A percentile compares a stretch with the other conserved stretches of the same genome.
Evolutionary conservation across 1,140 invertebrate species (phyloP).

Genomic region (Drosophila eugracilis): DNA sequence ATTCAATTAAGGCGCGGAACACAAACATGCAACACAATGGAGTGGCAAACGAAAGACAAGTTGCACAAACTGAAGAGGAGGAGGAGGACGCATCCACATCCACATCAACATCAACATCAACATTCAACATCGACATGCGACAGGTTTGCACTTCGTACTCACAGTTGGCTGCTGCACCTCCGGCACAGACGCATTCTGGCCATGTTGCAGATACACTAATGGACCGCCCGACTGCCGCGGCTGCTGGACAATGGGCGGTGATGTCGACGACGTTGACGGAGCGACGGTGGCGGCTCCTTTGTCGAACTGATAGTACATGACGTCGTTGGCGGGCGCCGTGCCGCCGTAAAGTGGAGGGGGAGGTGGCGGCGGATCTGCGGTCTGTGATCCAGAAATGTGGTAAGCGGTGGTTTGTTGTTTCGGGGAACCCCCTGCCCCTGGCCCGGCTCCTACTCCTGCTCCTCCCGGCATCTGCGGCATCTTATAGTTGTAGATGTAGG

Average conservation of each 20-base stretch:
- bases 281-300: constrained; percentile 62
- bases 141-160: constrained; percentile 75
- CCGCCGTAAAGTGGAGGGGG: constrained; percentile 71
- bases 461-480: constrained; percentile 78
- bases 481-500: constrained; percentile 83
- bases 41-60: constrained; percentile 37
- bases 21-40: constrained; percentile 45
- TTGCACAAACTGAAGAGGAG: constrained; percentile 31
- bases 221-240: constrained; percentile 72
- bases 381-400: constrained; percentile 81
- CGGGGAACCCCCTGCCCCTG: constrained; percentile 45
- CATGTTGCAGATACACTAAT: constrained; percentile 83
- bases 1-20: constrained; percentile 71
- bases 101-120: constrained; percentile 27
- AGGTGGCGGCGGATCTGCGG: constrained; percentile 77
- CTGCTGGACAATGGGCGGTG: constrained; percentile 75
- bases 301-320: constrained; percentile 84
- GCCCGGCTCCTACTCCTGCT: constrained; percentile 4
- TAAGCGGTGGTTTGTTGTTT: constrained; percentile 73
- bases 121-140: constrained; percentile 56
- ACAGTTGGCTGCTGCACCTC: constrained; percentile 82
- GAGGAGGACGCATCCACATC: constrained; percentile 19
- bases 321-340: constrained; percentile 77
- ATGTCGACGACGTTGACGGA: constrained; percentile 20
- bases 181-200: constrained; percentile 68